Evolutionary conservation across 2,797 vertebrate genomes (phyloP).

Genomic region (Acanthurus leucopareius): DNA sequence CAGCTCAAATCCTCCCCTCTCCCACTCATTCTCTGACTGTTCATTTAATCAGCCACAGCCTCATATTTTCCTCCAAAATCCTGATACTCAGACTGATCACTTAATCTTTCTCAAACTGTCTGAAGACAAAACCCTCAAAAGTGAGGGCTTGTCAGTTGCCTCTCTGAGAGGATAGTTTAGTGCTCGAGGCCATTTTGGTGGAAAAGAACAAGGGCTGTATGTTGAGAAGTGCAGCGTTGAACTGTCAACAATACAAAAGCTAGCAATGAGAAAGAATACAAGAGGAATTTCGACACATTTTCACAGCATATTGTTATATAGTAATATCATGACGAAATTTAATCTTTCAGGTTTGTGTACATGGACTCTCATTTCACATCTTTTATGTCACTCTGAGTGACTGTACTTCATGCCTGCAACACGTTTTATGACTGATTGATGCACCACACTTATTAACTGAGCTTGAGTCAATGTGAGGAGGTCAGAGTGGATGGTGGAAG

Average conservation of each 20-base stretch:
- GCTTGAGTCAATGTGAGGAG: no score
- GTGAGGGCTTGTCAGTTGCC: neutral
- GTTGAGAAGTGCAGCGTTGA: neutral
- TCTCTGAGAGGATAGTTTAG: neutral
- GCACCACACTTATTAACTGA: no score
- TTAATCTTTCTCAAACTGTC: neutral
- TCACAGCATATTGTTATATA: fast-evolving
- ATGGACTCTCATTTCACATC: no score
- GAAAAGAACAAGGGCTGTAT: neutral
- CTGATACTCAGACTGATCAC: neutral
- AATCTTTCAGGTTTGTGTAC: neutral
- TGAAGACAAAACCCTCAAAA: neutral
- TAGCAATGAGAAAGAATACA: neutral
- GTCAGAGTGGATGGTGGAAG: no score
- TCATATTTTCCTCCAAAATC: conserved; percentile 11
- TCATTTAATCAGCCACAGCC: conserved; percentile 20
- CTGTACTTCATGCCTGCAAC: no score
- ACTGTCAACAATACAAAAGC: neutral
- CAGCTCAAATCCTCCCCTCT: conserved; percentile 11
- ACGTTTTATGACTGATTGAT: no score
- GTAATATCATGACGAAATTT: neutral
- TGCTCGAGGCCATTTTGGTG: neutral
- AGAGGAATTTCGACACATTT: neutral
- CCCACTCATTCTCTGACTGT: conserved; percentile 6
- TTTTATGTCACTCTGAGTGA: no score